Evolutionary conservation across 2,888 invertebrate genomes (phyloP).

Genomic region (Parasteatoda lunata): DNA sequence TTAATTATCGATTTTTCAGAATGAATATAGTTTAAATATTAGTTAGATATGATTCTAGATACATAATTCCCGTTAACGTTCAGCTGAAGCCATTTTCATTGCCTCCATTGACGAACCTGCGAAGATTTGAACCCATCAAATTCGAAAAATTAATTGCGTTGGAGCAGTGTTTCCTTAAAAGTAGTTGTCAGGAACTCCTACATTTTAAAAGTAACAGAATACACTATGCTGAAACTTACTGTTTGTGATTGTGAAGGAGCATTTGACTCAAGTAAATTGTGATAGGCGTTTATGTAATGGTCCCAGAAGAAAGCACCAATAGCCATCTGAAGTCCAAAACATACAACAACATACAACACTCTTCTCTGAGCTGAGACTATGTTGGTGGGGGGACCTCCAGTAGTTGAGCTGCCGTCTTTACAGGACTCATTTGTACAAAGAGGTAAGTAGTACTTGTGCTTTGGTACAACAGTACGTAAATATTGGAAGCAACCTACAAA

Average conservation of each 20-base stretch:
- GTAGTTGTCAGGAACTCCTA: too few species aligned
- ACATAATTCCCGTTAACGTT: too few species aligned
- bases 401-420: conserved; percentile 29
- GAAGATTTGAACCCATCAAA: too few species aligned
- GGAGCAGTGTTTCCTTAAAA: too few species aligned
- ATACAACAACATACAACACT: conserved; percentile 77
- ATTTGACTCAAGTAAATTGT: conserved; percentile 82
- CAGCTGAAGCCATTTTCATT: too few species aligned
- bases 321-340: conserved; percentile 78
- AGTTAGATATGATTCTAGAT: too few species aligned
- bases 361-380: conserved; percentile 79
- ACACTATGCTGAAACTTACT: conserved; percentile 46
- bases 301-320: conserved; percentile 88
- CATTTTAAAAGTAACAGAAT: too few species aligned
- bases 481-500: conserved; percentile 63
- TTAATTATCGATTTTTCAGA: too few species aligned
- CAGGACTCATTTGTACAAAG: conserved; percentile 53
- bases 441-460: conserved; percentile 65
- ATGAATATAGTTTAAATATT: too few species aligned
- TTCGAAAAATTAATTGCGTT: too few species aligned
- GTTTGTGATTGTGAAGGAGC: conserved; percentile 65
- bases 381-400: conserved; percentile 26
- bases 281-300: conserved; percentile 86
- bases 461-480: conserved; percentile 50
- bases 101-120: too few species aligned